Percentiles rank a stretch among this genome's conserved stretches.
Conservation (phyloP, 2,888 invertebrate species). For the Eretmocerus hayati region DNA sequence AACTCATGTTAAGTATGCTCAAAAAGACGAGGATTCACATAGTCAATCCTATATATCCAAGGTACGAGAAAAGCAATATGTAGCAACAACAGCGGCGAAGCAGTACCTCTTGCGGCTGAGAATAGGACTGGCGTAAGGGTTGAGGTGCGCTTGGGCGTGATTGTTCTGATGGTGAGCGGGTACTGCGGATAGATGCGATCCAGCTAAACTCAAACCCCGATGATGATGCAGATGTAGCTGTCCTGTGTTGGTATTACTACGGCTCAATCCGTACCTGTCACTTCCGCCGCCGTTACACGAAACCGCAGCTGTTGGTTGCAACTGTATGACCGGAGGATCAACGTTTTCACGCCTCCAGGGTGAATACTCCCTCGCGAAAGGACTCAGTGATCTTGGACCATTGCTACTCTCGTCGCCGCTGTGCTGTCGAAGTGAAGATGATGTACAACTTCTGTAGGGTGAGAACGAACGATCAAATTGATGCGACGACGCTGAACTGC, state of each 20-base stretch:
- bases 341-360: constrained; percentile 45
- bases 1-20: too few relatives aligned
- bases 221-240: background rate
- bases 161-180: constrained; percentile 35
- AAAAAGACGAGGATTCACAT: too few relatives aligned
- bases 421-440: constrained; percentile 23
- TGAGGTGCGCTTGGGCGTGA: constrained; percentile 33
- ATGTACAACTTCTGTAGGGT: constrained; percentile 32
- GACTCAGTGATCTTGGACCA: constrained; percentile 39
- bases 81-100: background rate
- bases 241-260: background rate
- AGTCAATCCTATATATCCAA: too few relatives aligned
- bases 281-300: too few relatives aligned
- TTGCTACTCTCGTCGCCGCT: constrained; percentile 30
- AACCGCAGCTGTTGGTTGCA: constrained; percentile 21
- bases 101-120: constrained; percentile 42
- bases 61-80: too few relatives aligned
- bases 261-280: too few relatives aligned
- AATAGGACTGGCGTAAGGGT: constrained; percentile 43
- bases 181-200: too few relatives aligned
- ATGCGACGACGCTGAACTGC: constrained; percentile 26
- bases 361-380: constrained; percentile 43
- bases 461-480: constrained; percentile 29
- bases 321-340: constrained; percentile 43
- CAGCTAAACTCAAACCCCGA: constrained; percentile 28